phyloP scores from a whole-genome alignment of 1,140 invertebrate genomes.

The Drosophila insularis region DNA sequence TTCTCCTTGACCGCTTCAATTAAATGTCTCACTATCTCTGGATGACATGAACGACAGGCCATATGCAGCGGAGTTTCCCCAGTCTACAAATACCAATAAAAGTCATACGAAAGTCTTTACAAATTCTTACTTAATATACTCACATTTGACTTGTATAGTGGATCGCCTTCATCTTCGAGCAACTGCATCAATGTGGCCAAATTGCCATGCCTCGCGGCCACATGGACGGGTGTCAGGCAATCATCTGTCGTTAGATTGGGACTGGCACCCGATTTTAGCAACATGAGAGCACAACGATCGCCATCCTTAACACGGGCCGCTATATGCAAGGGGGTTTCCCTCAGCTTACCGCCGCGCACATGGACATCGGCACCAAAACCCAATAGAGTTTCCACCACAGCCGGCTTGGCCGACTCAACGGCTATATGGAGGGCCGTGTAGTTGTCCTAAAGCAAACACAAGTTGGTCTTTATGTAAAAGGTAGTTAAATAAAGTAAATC shows the following conservation, averaged over 20 bases:
- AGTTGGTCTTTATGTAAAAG: neutral
- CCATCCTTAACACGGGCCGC: conserved; percentile 96
- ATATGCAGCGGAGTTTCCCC: conserved; percentile 98
- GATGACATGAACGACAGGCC: conserved; percentile 92
- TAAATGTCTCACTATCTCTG: conserved; percentile 92
- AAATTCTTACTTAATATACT: conserved; percentile 7
- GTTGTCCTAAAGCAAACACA: conserved; percentile 88
- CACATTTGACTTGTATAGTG: conserved; percentile 94
- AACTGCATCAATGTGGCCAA: conserved; percentile 92
- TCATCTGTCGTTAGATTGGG: conserved; percentile 96
- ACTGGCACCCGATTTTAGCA: conserved; percentile 98
- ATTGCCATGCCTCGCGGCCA: conserved; percentile 94
- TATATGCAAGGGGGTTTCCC: conserved; percentile 97
- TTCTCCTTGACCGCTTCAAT: conserved; percentile 92
- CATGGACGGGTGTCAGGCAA: conserved; percentile 96
- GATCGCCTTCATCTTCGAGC: conserved; percentile 95
- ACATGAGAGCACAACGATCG: conserved; percentile 97
- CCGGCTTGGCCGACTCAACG: conserved; percentile 97
- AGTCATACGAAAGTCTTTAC: neutral
- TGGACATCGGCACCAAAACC: conserved; percentile 98
- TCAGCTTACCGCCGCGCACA: conserved; percentile 92
- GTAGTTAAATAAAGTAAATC: too few relatives aligned
- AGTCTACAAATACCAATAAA: conserved; percentile 84
- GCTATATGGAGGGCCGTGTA: conserved; percentile 99
- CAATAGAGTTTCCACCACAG: conserved; percentile 97